Evolutionary conservation across 2,797 vertebrate genomes (phyloP), one percentile per base, ranked within the genome.

Genomic region (Argyrosomus regius): DNA sequence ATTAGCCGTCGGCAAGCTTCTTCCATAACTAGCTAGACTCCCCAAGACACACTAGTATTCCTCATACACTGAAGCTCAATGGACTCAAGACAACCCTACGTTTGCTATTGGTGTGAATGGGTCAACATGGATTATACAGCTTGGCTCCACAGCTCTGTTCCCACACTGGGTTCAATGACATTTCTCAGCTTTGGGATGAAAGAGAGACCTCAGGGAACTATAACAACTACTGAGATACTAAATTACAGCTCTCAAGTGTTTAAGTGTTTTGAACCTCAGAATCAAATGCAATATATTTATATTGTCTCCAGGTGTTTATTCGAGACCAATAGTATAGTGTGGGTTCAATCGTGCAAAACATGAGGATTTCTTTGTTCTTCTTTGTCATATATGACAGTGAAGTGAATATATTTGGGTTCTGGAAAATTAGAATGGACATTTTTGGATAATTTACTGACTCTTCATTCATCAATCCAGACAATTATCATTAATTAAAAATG

Each of bases 141-240:
- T 54, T 12, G 49, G 41, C 66, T 70, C 65, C 59, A 64, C 31
- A 45, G 0, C 20, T 58, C 69, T 43, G 48, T 75, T 70, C 59
- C 24, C 63, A 77, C 12, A n/a, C 66, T 65, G 66, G 18, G 58
- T 24, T 57, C 26, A 46, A 10, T 64, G 39, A 35, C 20, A 52
- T 43, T 16, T 11, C n/a, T 46, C 14, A 22, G 58, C 45, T 52
- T 58, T 43, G 45, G 67, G 22, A 78, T 58, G 39, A 60, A 48
- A 45, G 41, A 54, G 10, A 61, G 20, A 71, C 66, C 52, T 57
- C 52, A 4, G 31, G 59, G 65, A 60, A 31, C 18, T 46, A n/a
- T 22, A 35, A 58, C 8, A 5, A 18, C 24, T 28, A 24, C 1
- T 67, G 64, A 60, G 35, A 24, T 10, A 59, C 8, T 48, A 48